Evolutionary conservation across 1,140 invertebrate genomes (phyloP).

Genomic region (Panagrolaimus sp.): DNA sequence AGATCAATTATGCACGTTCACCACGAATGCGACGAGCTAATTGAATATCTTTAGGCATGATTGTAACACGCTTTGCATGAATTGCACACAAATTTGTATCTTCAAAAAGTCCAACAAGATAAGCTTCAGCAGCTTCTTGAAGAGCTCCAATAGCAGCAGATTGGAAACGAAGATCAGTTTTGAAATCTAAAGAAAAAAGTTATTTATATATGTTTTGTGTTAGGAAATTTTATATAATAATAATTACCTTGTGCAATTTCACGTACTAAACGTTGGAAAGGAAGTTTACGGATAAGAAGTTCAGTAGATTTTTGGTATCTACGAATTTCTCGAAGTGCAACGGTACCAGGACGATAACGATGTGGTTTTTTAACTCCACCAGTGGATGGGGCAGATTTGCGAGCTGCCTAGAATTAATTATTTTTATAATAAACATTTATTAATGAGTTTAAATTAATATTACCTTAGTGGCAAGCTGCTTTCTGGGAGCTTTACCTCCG

Average conservation of each 20-base stretch:
- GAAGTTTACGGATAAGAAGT: constrained; percentile 64
- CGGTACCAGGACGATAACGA: constrained; percentile 58
- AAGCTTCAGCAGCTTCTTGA: constrained; percentile 58
- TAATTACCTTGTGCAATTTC: constrained; percentile 69
- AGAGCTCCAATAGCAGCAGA: constrained; percentile 71
- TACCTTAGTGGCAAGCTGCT: constrained; percentile 53
- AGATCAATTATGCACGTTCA: constrained; percentile 1
- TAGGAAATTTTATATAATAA: no score
- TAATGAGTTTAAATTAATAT: no score
- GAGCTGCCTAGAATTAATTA: no score
- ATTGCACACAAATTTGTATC: constrained; percentile 58
- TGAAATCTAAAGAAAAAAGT: constrained; percentile 62
- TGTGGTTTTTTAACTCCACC: constrained; percentile 62
- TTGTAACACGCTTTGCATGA: constrained; percentile 58
- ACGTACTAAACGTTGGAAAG: constrained; percentile 61
- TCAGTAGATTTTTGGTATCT: constrained; percentile 69
- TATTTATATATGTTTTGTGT: no score
- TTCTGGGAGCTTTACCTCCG: constrained; percentile 62
- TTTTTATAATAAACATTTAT: no score
- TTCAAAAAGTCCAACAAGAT: constrained; percentile 58
- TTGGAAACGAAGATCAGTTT: constrained; percentile 73
- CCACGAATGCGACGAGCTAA: constrained; percentile 11
- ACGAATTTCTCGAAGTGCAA: constrained; percentile 62
- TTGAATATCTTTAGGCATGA: constrained; percentile 41
- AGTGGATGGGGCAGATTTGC: constrained; percentile 35